Base-by-base conservation (phyloP, 2,113 vertebrate species). In the Stomatorhinus ivindoensis region DNA sequence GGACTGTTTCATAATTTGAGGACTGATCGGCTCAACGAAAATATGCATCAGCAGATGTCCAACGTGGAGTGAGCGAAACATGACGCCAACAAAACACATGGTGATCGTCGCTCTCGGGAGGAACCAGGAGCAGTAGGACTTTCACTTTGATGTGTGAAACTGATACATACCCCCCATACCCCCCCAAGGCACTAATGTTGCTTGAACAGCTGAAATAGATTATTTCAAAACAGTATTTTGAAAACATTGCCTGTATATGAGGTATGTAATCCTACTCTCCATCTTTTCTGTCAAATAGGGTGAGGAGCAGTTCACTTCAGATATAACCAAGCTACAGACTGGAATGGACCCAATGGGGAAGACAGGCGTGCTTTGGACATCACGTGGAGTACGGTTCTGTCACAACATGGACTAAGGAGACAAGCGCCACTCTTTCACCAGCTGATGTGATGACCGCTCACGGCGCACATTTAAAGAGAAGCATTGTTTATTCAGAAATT, bases 121-220 rank as follows among this genome's bases (percentile, higher is more conserved):
- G 88, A 88, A 88, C 88, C 39, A 31, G n/a, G 19, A 42, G 65
- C 47, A 44, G 46, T n/a, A 15, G 31, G 69, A 15, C 76, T 42
- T 82, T 53, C 39, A 35, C 88, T 88, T 47, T 82, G 88, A 82
- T 51, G 88, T 82, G 69, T 88, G 69, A 82, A 88, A 88, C 88
- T 80, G 88, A 88, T 88, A 88, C 88, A 80, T 80, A 17, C 53
- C 53, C 53, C 13, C 50, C 50, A 13, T 13, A 11, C 51, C 51
- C 50, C 51, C 88, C 88, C 47, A 6, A 80, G 47, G 88, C 80
- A 80, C 48, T 35, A 17, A 82, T 88, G 48, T 73, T 88, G 69
- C 69, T 76, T 53, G 88, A 76, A 88, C 88, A 88, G 88, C 88
- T 88, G 88, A 88, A 31, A 53, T 39, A 73, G 31, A 53, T 80